Evolutionary conservation across 2,113 vertebrate genomes (phyloP).

Genomic region (Syngnathus floridae): DNA sequence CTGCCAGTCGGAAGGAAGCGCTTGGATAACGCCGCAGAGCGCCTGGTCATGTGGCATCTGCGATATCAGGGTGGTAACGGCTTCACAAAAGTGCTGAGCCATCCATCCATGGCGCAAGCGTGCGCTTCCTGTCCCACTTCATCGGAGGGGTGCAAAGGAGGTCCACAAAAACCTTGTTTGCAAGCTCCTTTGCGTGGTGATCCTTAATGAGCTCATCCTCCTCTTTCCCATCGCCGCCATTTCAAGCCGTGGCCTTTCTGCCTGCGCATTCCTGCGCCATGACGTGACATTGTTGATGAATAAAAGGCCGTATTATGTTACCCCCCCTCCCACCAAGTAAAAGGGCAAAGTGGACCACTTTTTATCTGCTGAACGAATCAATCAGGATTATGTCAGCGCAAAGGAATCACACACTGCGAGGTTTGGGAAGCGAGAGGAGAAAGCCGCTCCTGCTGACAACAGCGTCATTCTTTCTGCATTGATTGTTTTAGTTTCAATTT

Average conservation of each 20-base stretch:
- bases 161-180: slow-evolving; percentile 51
- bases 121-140: slow-evolving; percentile 11
- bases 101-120: no score
- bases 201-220: slow-evolving; percentile 81
- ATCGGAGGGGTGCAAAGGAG: slow-evolving; percentile 28
- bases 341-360: slow-evolving; percentile 99
- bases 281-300: slow-evolving; percentile 98
- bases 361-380: slow-evolving; percentile 99
- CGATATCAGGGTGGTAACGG: no score
- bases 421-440: neutral
- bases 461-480: slow-evolving; percentile 55
- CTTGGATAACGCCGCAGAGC: no score
- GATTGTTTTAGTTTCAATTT: neutral
- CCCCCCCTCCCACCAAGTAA: slow-evolving; percentile 76
- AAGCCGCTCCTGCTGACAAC: slow-evolving; percentile 79
- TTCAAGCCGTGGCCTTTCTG: slow-evolving; percentile 88
- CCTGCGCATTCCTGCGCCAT: slow-evolving; percentile 94
- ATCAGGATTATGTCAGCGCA: slow-evolving; percentile 99
- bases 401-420: slow-evolving; percentile 92
- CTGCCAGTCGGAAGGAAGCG: neutral
- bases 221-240: slow-evolving; percentile 82
- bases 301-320: slow-evolving; percentile 99
- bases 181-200: slow-evolving; percentile 82
- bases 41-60: no score
- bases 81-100: no score